A percentile compares a stretch with the other conserved stretches of the same genome.
Conservation (phyloP, 2,888 invertebrate genomes). For the Graphium colonna region DNA sequence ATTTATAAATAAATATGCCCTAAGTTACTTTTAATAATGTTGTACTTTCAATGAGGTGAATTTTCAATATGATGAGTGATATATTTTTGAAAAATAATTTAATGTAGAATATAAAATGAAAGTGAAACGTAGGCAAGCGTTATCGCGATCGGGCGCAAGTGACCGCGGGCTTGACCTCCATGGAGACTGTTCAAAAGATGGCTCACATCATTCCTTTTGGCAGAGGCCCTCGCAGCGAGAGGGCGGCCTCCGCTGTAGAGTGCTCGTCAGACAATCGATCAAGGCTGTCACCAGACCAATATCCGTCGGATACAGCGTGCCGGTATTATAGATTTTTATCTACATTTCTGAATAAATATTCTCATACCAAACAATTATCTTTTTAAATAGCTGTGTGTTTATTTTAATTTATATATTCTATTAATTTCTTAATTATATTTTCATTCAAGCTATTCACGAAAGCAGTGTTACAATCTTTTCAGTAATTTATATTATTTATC, state of each 20-base stretch:
- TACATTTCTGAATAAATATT: too few relatives aligned
- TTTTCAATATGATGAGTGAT: too few relatives aligned
- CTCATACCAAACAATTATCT: too few relatives aligned
- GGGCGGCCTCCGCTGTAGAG: slow-evolving; percentile 51
- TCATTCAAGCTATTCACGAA: too few relatives aligned
- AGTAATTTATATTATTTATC: too few relatives aligned
- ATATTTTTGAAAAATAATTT: too few relatives aligned
- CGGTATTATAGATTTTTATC: not conserved
- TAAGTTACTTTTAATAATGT: too few relatives aligned
- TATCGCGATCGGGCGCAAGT: slow-evolving; percentile 25
- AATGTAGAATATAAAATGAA: not conserved
- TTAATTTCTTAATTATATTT: too few relatives aligned
- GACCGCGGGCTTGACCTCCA: slow-evolving; percentile 37
- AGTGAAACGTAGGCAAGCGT: slow-evolving; percentile 8
- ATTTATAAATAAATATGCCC: too few relatives aligned
- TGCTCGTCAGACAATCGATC: slow-evolving; percentile 46
- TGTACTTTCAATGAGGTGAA: too few relatives aligned
- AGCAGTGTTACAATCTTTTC: too few relatives aligned
- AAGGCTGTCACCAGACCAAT: slow-evolving; percentile 48
- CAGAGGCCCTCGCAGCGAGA: slow-evolving; percentile 43
- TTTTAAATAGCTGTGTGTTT: too few relatives aligned
- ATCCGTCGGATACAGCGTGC: slow-evolving; percentile 38
- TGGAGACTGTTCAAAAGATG: slow-evolving; percentile 41
- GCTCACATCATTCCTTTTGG: slow-evolving; percentile 45
- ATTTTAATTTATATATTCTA: not conserved